Evolutionary conservation across 2,113 vertebrate species (phyloP), one percentile per base, ranked within the genome.

Genomic region (Saguinus midas): DNA sequence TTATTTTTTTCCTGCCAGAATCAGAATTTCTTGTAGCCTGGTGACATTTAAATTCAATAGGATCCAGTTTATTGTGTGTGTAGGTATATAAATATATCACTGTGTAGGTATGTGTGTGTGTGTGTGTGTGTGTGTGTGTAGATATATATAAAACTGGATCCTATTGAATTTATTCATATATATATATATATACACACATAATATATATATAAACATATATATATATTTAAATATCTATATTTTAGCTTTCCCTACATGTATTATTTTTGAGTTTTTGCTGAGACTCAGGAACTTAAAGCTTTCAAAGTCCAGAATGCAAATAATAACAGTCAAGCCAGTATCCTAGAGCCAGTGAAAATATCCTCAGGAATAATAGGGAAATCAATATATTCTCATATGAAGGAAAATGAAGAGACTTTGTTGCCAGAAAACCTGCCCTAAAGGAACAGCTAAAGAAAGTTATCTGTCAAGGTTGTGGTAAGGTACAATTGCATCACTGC

Each of bases 241-340:
- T 52, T 96, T 87, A 79, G 3, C 9, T 84, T 21, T 94, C 13
- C 11, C n/a, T 52, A 13, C 13, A 43, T 70, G 25, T 90, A 48
- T 91, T 45, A 68, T 32, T 84, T 73, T 84, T 86, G 13, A 90
- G 25, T 95, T 94, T 92, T 64, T 90, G 17, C 27, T 64, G 35
- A 95, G 20, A 83, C 23, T 70, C 18, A 29, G 70, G 13, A 96
- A 83, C 10, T 90, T 75, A 80, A 68, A 68, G 23, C 40, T 96
- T 92, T 90, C 76, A 90, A 64, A 83, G 64, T n/a, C 64, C 14
- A 6, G 55, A 94, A 84, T 91, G 40, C 89, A 93, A 96, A 73
- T 86, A 82, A 70, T 55, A 82, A 82, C 27, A 80, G 55, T 86
- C 76, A 95, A 73, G 25, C 48, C 35, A 75, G 37, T 90, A 73